Conservation (phyloP, 2,888 invertebrate genomes). For the Eupithecia tripunctaria region DNA sequence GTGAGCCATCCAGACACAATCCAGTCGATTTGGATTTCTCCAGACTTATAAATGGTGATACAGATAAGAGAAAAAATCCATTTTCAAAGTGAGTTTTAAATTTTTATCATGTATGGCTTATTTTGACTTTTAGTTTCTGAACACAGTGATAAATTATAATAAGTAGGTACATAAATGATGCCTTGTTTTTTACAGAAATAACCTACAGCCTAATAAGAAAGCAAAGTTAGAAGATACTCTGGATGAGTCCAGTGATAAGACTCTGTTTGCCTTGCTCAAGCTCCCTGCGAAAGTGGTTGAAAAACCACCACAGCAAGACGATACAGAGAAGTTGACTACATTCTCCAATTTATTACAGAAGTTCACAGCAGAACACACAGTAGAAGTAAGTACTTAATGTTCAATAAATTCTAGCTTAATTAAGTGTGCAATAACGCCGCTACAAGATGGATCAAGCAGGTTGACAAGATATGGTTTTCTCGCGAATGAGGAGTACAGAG, state of each 20-base stretch:
- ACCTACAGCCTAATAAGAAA: constrained; percentile 64
- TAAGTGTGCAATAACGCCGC: no score
- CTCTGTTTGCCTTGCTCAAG: constrained; percentile 83
- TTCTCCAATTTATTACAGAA: constrained; percentile 80
- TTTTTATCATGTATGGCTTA: neutral
- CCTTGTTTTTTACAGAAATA: constrained; percentile 57
- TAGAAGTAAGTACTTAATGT: constrained; percentile 72
- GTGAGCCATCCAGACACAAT: constrained; percentile 55
- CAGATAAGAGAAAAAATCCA: constrained; percentile 91
- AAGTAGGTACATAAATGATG: no score
- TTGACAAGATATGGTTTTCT: no score
- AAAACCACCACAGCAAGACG: constrained; percentile 62
- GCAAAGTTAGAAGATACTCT: constrained; percentile 59
- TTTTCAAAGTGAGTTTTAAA: constrained; percentile 85
- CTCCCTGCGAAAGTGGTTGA: constrained; percentile 67
- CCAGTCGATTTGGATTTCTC: constrained; percentile 76
- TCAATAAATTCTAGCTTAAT: no score
- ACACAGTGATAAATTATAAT: neutral
- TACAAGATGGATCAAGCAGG: no score
- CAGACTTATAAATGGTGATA: constrained; percentile 62
- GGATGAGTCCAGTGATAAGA: constrained; percentile 84
- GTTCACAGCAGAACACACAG: constrained; percentile 75
- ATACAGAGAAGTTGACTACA: constrained; percentile 73
- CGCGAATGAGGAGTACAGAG: no score
- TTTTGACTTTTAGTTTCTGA: neutral